A percentile compares a stretch with the other conserved stretches of the same genome.
These are phyloP conservation scores for Conchocele bisecta DNA, from an alignment of 2,888 invertebrate species.

Conservation along the genomic window DNA sequence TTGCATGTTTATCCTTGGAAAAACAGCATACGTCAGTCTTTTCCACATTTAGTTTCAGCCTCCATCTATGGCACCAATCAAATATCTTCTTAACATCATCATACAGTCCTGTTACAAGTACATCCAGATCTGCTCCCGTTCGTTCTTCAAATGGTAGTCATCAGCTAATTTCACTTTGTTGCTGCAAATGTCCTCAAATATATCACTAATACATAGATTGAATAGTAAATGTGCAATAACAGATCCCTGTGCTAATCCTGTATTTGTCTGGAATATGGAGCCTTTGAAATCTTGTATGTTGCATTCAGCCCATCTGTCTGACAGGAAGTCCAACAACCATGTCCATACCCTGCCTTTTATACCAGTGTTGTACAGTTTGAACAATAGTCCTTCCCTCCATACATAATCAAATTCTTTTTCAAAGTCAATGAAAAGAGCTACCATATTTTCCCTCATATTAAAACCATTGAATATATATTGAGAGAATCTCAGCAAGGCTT, in stretches of 20 bases:
- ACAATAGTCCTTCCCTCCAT: conserved; percentile 37
- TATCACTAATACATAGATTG: not conserved
- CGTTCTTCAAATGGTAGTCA: conserved; percentile 3
- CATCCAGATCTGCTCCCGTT: not conserved
- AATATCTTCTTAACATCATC: not conserved
- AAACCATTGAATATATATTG: conserved; percentile 26
- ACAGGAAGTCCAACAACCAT: conserved; percentile 11
- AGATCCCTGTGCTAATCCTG: conserved; percentile 7
- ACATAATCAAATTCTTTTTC: conserved; percentile 34
- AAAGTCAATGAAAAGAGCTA: conserved; percentile 17
- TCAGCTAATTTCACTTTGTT: conserved; percentile 18
- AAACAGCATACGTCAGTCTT: conserved; percentile 12
- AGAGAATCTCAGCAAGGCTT: conserved; percentile 15
- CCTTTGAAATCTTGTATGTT: not conserved
- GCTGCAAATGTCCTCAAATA: not conserved
- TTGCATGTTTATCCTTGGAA: not conserved
- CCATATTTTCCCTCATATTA: conserved; percentile 2
- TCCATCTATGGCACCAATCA: not conserved
- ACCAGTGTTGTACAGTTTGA: conserved; percentile 14
- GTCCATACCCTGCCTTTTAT: conserved; percentile 8
- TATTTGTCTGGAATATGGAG: not conserved
- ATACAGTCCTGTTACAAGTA: not conserved
- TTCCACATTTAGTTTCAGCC: conserved; percentile 2
- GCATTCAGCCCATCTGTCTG: not conserved
- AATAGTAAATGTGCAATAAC: conserved; percentile 3